phyloP scores from a whole-genome alignment of 2,797 vertebrate species.

The Poecilia gillii region DNA sequence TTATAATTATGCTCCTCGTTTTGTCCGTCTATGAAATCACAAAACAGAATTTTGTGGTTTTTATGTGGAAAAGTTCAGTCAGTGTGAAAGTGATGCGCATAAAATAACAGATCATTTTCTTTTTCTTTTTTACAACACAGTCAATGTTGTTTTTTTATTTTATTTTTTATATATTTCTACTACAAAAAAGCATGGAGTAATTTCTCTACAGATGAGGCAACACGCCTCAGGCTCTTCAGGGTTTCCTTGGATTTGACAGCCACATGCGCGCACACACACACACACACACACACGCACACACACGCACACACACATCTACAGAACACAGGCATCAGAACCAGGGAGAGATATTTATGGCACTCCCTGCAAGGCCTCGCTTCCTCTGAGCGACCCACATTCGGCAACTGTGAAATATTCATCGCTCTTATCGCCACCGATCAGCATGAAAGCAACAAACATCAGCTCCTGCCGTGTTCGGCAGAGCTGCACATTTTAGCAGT shows the following conservation, averaged over 20 bases:
- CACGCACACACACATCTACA: slow-evolving; percentile 36
- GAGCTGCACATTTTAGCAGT: slow-evolving; percentile 23
- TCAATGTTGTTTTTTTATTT: too few relatives aligned
- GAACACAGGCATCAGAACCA: slow-evolving; percentile 64
- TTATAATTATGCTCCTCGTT: background rate
- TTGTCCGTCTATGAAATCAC: background rate
- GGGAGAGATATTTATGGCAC: slow-evolving; percentile 66
- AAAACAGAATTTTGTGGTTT: background rate
- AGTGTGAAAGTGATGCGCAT: background rate
- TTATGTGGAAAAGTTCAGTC: background rate
- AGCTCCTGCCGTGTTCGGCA: slow-evolving; percentile 23
- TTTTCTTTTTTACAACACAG: background rate
- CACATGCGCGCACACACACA: slow-evolving; percentile 29
- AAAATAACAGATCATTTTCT: background rate
- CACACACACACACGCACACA: background rate
- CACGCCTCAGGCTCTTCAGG: slow-evolving; percentile 60
- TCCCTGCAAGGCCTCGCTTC: slow-evolving; percentile 60
- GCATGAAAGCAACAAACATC: slow-evolving; percentile 31
- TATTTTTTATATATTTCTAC: slow-evolving; percentile 32
- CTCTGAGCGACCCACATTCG: slow-evolving; percentile 65
- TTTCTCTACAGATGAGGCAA: slow-evolving; percentile 51
- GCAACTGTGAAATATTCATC: slow-evolving; percentile 63
- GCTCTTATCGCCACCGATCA: slow-evolving; percentile 46
- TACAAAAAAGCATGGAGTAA: slow-evolving; percentile 29
- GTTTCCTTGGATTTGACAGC: slow-evolving; percentile 51